A percentile compares a stretch with the other conserved stretches of the same genome.
phyloP scores from a whole-genome alignment of 2,797 vertebrate species.

The Molossus alvarezi region DNA sequence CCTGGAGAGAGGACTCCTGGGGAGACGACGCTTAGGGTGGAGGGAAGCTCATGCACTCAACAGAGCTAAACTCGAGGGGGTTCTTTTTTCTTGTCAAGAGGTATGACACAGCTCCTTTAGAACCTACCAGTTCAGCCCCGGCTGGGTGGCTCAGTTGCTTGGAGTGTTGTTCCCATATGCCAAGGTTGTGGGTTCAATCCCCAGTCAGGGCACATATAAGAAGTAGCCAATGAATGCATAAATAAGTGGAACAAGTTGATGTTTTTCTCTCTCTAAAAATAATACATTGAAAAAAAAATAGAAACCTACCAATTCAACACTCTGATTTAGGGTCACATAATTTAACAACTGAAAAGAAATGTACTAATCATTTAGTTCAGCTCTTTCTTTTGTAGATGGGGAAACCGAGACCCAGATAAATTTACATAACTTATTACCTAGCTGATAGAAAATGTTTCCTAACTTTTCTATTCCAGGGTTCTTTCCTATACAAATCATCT shows the following conservation, averaged over 20 bases:
- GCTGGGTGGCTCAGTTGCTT: no score
- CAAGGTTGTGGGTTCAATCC: no score
- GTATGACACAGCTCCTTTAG: not conserved
- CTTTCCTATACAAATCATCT: slow-evolving; percentile 44
- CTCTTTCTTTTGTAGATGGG: not conserved
- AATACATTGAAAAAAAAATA: no score
- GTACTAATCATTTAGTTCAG: not conserved
- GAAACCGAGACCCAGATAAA: slow-evolving; percentile 15
- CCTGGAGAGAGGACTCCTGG: not conserved
- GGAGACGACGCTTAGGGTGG: not conserved
- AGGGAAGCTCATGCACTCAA: not conserved
- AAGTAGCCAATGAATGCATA: not conserved
- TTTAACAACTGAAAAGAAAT: slow-evolving; percentile 43
- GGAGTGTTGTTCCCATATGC: no score
- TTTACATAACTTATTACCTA: not conserved
- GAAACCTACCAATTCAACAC: not conserved
- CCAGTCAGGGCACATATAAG: no score
- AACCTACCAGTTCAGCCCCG: not conserved
- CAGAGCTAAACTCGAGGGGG: not conserved
- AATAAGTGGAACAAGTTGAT: no score
- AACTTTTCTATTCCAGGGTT: not conserved
- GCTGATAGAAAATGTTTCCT: not conserved
- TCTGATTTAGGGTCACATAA: not conserved
- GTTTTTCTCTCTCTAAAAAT: no score
- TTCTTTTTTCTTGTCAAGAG: not conserved